Percentiles rank a stretch among this genome's conserved stretches.
phyloP scores from a whole-genome alignment of 2,888 invertebrate genomes.

The Bruchidius siliquastri region DNA sequence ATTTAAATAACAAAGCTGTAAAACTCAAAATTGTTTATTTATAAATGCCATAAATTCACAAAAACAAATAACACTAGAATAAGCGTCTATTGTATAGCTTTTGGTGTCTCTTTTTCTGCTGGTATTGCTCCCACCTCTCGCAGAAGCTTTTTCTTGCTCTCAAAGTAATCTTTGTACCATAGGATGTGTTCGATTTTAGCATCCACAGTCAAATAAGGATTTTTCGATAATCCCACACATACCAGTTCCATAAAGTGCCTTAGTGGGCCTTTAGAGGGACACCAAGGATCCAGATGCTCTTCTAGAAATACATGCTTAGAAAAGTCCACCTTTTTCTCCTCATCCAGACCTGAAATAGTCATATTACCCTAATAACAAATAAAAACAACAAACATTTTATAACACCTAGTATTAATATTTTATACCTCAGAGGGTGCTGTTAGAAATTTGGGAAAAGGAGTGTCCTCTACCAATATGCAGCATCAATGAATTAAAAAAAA shows the following conservation, averaged over 20 bases:
- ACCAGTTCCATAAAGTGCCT: slow-evolving; percentile 98
- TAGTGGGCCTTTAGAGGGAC: slow-evolving; percentile 85
- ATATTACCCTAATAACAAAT: no score
- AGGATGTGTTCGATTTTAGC: slow-evolving; percentile 85
- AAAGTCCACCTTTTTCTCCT: slow-evolving; percentile 69
- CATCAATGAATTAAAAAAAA: no score
- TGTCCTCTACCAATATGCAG: no score
- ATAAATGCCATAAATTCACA: neutral
- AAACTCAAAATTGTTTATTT: neutral
- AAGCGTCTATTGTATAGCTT: neutral
- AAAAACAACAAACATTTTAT: no score
- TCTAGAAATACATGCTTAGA: slow-evolving; percentile 94
- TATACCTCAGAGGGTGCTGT: no score
- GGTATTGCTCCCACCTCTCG: slow-evolving; percentile 60
- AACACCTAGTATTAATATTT: no score
- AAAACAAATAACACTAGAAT: neutral
- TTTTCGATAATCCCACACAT: slow-evolving; percentile 88
- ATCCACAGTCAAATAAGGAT: slow-evolving; percentile 80
- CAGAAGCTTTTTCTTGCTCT: slow-evolving; percentile 68
- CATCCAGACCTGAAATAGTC: slow-evolving; percentile 57
- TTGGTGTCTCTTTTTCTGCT: slow-evolving; percentile 13
- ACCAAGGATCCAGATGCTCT: slow-evolving; percentile 78
- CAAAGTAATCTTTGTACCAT: slow-evolving; percentile 91
- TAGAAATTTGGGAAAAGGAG: no score
- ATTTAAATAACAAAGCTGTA: no score